phyloP scores from a whole-genome alignment of 2,797 vertebrate species.

The Rhinichthys osculus region DNA sequence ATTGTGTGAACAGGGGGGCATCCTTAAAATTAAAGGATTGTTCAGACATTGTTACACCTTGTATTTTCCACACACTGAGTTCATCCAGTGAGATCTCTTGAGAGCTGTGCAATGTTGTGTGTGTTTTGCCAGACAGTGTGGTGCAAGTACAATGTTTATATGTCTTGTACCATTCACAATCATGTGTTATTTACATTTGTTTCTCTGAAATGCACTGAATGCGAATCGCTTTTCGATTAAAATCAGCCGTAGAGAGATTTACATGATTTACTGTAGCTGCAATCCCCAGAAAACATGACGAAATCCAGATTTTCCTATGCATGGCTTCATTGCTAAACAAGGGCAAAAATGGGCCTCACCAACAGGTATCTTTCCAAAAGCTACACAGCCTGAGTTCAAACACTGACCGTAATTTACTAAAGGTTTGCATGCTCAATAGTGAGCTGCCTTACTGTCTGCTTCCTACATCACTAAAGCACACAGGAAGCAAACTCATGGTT shows the following conservation, averaged over 20 bases:
- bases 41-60: not conserved
- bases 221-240: constrained; percentile 61
- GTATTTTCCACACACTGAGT: constrained; percentile 21
- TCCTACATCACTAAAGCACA: not conserved
- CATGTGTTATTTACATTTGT: constrained; percentile 62
- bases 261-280: constrained; percentile 54
- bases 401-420: not conserved
- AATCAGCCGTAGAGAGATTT: constrained; percentile 71
- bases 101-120: constrained; percentile 26
- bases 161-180: constrained; percentile 54
- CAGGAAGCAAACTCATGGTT: not conserved
- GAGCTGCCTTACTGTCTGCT: not conserved
- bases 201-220: constrained; percentile 59
- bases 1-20: not conserved
- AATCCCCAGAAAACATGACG: constrained; percentile 62
- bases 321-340: constrained; percentile 61
- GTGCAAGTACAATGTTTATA: constrained; percentile 41
- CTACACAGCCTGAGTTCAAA: not conserved
- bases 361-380: not conserved
- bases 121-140: not conserved
- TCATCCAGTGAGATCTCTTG: not conserved
- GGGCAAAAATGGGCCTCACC: constrained; percentile 57
- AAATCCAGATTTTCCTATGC: constrained; percentile 64
- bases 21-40: constrained; percentile 9
- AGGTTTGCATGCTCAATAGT: not conserved